phyloP scores from a whole-genome alignment of 2,888 invertebrate genomes.

The Entomobrya proxima region DNA sequence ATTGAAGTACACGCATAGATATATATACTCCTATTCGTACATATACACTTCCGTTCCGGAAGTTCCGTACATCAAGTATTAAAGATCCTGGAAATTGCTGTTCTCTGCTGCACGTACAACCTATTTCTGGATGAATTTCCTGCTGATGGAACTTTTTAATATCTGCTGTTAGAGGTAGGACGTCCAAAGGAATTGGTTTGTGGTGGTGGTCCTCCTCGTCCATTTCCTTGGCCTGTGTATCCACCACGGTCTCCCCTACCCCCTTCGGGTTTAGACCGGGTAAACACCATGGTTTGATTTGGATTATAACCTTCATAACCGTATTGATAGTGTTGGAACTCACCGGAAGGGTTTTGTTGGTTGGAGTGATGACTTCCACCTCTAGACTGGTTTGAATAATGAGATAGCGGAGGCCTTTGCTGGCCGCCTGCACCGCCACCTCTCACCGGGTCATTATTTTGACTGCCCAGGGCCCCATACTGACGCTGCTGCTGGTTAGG shows the following conservation, averaged over 20 bases:
- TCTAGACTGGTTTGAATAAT: conserved; percentile 44
- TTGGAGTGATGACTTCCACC: conserved; percentile 14
- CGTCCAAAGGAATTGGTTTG: background rate
- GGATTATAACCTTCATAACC: conserved; percentile 62
- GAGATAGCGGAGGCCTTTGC: background rate
- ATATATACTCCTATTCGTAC: no score
- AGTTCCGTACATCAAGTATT: no score
- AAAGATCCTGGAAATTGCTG: background rate
- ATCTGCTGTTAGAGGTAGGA: background rate
- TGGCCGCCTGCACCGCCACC: conserved; percentile 1
- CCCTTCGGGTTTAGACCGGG: conserved; percentile 49
- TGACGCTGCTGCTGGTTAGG: conserved; percentile 22
- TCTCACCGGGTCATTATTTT: conserved; percentile 35
- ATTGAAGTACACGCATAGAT: no score
- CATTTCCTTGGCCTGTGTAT: conserved; percentile 27
- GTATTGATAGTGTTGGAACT: conserved; percentile 60
- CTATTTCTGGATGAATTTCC: no score
- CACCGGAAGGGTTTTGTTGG: background rate
- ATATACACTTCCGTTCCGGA: no score
- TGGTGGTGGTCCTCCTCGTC: conserved; percentile 33
- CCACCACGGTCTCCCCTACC: conserved; percentile 37
- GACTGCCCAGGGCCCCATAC: conserved; percentile 15
- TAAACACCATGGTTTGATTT: conserved; percentile 59
- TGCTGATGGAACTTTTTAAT: background rate
- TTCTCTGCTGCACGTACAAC: no score